Conservation (phyloP, 2,797 vertebrate species). For the Alfaro cultratus region DNA sequence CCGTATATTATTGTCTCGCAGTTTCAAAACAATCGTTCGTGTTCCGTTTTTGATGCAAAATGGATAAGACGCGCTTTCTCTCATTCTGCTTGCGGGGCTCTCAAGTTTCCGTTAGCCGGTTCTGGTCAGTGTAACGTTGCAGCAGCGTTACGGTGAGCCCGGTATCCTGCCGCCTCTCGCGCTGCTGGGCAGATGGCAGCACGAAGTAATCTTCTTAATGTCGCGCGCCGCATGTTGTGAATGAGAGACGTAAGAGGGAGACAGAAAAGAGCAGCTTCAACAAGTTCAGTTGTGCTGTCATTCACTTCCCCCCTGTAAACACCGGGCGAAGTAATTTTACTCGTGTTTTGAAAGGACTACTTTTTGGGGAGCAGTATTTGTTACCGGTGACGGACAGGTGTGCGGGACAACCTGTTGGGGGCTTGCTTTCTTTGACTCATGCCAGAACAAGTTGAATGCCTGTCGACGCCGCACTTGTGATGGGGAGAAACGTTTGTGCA, state of each 20-base stretch:
- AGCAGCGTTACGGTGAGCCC: conserved; percentile 41
- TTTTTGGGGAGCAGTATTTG: conserved; percentile 25
- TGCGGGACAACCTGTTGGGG: conserved; percentile 17
- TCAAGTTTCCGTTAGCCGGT: conserved; percentile 41
- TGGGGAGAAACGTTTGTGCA: conserved; percentile 34
- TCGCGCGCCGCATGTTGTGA: conserved; percentile 55
- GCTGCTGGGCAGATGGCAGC: conserved; percentile 72
- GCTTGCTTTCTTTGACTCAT: conserved; percentile 5
- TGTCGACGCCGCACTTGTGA: conserved; percentile 45
- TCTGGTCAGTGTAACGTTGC: conserved; percentile 31
- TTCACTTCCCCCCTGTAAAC: conserved; percentile 12
- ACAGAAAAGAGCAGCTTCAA: conserved; percentile 25
- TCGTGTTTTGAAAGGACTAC: conserved; percentile 45
- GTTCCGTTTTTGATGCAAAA: conserved; percentile 20
- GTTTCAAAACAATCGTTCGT: conserved; percentile 12
- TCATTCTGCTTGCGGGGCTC: background rate
- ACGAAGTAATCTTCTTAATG: conserved; percentile 69
- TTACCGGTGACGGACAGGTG: conserved; percentile 41
- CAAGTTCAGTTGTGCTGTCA: conserved; percentile 40
- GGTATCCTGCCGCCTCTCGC: conserved; percentile 50
- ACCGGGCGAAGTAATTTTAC: conserved; percentile 21
- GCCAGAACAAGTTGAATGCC: conserved; percentile 57
- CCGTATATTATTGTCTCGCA: conserved; percentile 27
- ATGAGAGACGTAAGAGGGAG: conserved; percentile 40
- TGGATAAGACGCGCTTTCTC: conserved; percentile 14